These are phyloP conservation scores for Noctuana brunneofusca DNA, from an alignment of 2,888 invertebrate species.

Conservation along the genomic window DNA sequence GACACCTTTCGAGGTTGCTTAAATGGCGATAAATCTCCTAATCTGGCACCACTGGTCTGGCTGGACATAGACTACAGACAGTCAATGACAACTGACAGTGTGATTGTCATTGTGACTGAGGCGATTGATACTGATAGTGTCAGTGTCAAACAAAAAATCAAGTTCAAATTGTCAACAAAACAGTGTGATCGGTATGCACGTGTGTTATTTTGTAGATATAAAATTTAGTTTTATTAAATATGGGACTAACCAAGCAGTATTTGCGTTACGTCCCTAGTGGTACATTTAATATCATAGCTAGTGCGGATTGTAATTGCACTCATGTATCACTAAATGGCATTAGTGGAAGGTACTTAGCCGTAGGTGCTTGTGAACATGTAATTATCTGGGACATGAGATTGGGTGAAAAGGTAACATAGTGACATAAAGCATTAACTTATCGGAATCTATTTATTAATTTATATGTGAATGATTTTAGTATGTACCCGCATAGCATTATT, in stretches of 20 bases:
- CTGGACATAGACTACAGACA: too few relatives aligned
- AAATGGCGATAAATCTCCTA: too few relatives aligned
- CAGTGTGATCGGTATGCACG: slow-evolving; percentile 11
- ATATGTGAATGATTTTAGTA: neutral
- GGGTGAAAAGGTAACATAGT: slow-evolving; percentile 86
- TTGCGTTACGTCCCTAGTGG: slow-evolving; percentile 92
- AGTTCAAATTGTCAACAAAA: slow-evolving; percentile 4
- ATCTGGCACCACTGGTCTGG: too few relatives aligned
- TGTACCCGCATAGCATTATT: too few relatives aligned
- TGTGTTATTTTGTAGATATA: neutral
- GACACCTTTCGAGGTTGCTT: too few relatives aligned
- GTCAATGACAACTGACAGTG: too few relatives aligned
- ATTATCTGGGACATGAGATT: slow-evolving; percentile 96
- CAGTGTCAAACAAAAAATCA: too few relatives aligned
- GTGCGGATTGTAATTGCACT: slow-evolving; percentile 89
- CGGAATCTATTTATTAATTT: neutral
- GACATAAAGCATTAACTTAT: neutral
- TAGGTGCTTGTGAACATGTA: slow-evolving; percentile 97
- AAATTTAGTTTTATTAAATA: slow-evolving; percentile 50
- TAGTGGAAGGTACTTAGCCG: slow-evolving; percentile 92
- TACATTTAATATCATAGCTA: slow-evolving; percentile 94
- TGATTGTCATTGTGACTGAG: too few relatives aligned
- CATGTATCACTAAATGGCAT: slow-evolving; percentile 90
- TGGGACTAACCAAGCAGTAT: slow-evolving; percentile 97
- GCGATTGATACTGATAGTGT: too few relatives aligned